Evolutionary conservation across 2,797 vertebrate genomes (phyloP).

Genomic region (Periophthalmus magnuspinnatus): DNA sequence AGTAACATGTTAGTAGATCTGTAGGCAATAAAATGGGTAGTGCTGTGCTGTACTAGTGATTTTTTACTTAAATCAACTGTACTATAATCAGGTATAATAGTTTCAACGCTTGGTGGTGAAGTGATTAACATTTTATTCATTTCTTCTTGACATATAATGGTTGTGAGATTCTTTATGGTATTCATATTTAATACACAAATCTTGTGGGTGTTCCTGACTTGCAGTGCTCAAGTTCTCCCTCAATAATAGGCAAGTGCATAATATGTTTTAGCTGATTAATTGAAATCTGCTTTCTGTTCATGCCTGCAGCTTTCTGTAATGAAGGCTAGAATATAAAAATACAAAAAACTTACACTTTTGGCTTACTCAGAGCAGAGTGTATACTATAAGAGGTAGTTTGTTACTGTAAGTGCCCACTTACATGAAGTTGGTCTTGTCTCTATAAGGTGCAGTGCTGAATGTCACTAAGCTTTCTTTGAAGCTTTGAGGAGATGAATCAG

Average conservation of each 20-base stretch:
- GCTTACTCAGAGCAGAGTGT: background rate
- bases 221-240: background rate
- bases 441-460: background rate
- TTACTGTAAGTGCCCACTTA: background rate
- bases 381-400: background rate
- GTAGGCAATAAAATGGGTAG: background rate
- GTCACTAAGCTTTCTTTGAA: conserved; percentile 34
- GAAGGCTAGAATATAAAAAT: background rate
- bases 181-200: background rate
- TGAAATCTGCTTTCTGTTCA: background rate
- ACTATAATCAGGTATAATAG: background rate
- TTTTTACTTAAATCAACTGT: background rate
- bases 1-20: background rate
- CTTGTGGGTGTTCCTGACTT: background rate
- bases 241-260: background rate
- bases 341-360: background rate
- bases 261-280: background rate
- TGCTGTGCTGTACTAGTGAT: background rate
- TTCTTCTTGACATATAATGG: background rate
- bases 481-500: conserved; percentile 25
- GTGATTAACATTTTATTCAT: no score
- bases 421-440: background rate
- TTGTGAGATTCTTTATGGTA: background rate
- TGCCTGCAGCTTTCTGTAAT: background rate
- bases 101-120: background rate